Evolutionary conservation across 2,888 invertebrate species (phyloP), one percentile per base, ranked within the genome.

Genomic region (Drepanosiphum platanoidis): DNA sequence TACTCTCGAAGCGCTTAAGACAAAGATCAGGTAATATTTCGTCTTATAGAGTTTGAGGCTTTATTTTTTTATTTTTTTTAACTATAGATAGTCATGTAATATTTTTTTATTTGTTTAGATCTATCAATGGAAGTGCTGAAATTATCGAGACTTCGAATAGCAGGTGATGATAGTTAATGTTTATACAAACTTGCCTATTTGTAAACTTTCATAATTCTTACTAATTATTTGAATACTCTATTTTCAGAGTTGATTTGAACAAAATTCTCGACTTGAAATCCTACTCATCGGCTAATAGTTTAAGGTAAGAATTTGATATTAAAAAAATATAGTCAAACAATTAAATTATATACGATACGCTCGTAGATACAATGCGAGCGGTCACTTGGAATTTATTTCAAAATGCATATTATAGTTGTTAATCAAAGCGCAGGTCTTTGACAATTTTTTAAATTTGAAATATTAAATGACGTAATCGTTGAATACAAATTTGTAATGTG

Each of bases 201-300:
- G 1, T 27, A 36, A 58, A 58, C 32, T 70, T 66, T 30, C 34
- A n/a, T n/a, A 46, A 78, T 32, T 46, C 72, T 86, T 72, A 75
- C 52, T 77, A 34, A 18, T 58, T 66, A 78, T 70, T 46, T n/a
- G 61, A 39, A 18, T 61, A 74, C 22, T 34, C 3, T 77, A 70
- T 66, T 88, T 89, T 36, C 87, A 90, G 90, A 80, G 88, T 90
- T 9, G 87, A 89, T 34, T 87, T 90, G 86, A 88, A 89, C 72
- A 87, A 88, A 39, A 89, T 90, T 61, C 87, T 90, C 86, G 90
- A 90, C 86, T 88, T 90, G 18, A 88, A 89, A 78, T 90, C 90
- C 0, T 90, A 90, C 87, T 89, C 86, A 15, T 34, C 72, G 39
- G 71, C 71, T 15, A 81, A 71, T 36, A 81, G 58, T n/a, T 58